Conservation (phyloP, 2,113 vertebrate species). For the Edolisoma coerulescens region DNA sequence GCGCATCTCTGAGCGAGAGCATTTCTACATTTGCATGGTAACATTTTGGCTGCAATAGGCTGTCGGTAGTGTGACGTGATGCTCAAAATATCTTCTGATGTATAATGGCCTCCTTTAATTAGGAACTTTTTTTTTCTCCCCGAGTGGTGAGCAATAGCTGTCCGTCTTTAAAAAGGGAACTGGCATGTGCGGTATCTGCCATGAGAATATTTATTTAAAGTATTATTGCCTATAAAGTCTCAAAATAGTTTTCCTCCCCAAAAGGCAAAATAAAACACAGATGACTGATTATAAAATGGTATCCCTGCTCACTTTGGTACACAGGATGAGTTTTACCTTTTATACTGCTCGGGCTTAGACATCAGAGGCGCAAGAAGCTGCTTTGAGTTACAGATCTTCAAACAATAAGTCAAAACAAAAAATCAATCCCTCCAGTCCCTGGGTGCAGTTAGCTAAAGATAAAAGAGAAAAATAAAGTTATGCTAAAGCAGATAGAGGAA, state of each 20-base stretch:
- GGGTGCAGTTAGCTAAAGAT: slow-evolving; percentile 84
- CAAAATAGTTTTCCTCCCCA: slow-evolving; percentile 54
- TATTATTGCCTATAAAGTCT: slow-evolving; percentile 56
- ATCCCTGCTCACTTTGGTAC: slow-evolving; percentile 65
- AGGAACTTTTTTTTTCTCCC: background rate
- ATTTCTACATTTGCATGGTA: slow-evolving; percentile 12
- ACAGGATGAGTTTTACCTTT: slow-evolving; percentile 85
- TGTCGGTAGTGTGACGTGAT: slow-evolving; percentile 15
- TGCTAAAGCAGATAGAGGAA: slow-evolving; percentile 74
- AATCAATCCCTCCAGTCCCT: slow-evolving; percentile 87
- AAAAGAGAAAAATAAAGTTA: slow-evolving; percentile 90
- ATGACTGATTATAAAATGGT: slow-evolving; percentile 72
- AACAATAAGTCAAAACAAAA: slow-evolving; percentile 97
- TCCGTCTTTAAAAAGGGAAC: background rate
- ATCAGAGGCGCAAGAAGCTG: slow-evolving; percentile 88
- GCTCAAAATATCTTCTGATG: slow-evolving; percentile 45
- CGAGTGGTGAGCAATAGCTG: background rate
- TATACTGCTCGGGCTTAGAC: slow-evolving; percentile 85
- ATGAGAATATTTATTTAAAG: slow-evolving; percentile 35
- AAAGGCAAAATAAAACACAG: slow-evolving; percentile 69
- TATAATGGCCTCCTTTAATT: slow-evolving; percentile 34
- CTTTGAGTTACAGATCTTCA: slow-evolving; percentile 97
- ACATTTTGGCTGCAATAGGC: background rate
- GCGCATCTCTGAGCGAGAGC: background rate
- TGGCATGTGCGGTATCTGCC: background rate